A percentile compares a stretch with the other conserved stretches of the same genome.
phyloP scores from a whole-genome alignment of 1,140 invertebrate species.

The Agrilus planipennis region DNA sequence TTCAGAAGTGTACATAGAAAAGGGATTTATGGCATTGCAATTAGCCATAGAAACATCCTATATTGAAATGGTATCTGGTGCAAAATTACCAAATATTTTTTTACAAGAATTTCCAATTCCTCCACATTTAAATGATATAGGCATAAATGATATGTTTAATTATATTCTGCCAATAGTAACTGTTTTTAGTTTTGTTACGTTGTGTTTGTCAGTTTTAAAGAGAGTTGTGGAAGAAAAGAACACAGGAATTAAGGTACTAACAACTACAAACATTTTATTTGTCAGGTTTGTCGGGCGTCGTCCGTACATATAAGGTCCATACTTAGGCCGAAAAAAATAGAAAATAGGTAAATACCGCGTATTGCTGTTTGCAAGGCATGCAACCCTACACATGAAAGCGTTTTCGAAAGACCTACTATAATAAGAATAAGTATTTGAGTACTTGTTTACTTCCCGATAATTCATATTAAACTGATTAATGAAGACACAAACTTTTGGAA shows the following conservation, averaged over 20 bases:
- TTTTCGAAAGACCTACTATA: too few species aligned
- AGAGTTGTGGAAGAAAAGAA: constrained; percentile 32
- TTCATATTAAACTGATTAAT: too few species aligned
- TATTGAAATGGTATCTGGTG: constrained; percentile 15
- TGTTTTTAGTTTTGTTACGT: constrained; percentile 28
- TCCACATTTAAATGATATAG: constrained; percentile 23
- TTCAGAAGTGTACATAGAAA: constrained; percentile 18
- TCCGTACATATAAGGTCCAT: too few species aligned
- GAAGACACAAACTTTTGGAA: too few species aligned
- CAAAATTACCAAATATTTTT: constrained; percentile 8
- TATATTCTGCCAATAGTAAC: constrained; percentile 25
- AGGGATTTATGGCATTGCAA: constrained; percentile 26
- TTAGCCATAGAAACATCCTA: constrained; percentile 23
- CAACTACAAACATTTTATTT: not conserved
- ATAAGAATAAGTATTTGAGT: too few species aligned
- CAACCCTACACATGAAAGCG: too few species aligned
- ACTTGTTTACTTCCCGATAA: too few species aligned
- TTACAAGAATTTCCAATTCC: constrained; percentile 30
- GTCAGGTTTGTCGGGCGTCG: too few species aligned
- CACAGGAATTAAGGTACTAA: constrained; percentile 30
- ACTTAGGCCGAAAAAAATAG: too few species aligned
- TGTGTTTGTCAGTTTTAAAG: constrained; percentile 27
- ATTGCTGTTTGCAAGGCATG: too few species aligned
- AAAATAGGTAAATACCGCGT: too few species aligned
- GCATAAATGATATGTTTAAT: constrained; percentile 19